Evolutionary conservation across 2,113 vertebrate species (phyloP).

Genomic region (Platichthys flesus): DNA sequence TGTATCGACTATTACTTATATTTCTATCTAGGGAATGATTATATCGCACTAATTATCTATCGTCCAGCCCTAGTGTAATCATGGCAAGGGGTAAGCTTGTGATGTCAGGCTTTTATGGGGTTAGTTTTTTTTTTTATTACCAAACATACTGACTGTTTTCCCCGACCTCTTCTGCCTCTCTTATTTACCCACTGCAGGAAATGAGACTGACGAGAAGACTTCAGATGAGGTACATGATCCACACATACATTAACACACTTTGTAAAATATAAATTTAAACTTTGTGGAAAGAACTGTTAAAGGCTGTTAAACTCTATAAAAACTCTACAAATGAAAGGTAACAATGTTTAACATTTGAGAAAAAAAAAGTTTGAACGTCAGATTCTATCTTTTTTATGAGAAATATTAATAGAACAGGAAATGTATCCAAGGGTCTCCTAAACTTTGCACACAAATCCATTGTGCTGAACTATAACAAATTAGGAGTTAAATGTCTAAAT

Average conservation of each 20-base stretch:
- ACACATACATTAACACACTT: background rate
- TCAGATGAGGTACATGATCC: constrained; percentile 49
- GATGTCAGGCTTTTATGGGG: background rate
- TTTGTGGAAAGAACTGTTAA: background rate
- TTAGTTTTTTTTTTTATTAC: background rate
- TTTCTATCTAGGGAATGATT: no score
- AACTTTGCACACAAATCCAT: background rate
- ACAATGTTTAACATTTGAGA: background rate
- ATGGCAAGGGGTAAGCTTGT: background rate
- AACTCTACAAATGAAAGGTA: no score
- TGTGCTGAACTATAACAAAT: background rate
- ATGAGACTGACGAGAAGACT: constrained; percentile 36
- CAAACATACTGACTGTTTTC: background rate
- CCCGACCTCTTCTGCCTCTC: background rate
- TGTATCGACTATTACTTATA: no score
- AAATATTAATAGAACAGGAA: background rate
- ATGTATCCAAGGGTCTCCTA: background rate
- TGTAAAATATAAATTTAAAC: background rate
- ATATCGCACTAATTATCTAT: no score
- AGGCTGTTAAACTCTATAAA: background rate
- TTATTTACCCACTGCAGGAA: constrained; percentile 17
- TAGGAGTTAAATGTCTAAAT: background rate
- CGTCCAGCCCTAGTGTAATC: no score
- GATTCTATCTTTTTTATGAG: background rate
- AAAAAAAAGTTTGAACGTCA: background rate